Percentiles rank a stretch among this genome's conserved stretches.
Evolutionary conservation across 2,797 vertebrate genomes (phyloP).

Genomic region (Rhabdomys pumilio): DNA sequence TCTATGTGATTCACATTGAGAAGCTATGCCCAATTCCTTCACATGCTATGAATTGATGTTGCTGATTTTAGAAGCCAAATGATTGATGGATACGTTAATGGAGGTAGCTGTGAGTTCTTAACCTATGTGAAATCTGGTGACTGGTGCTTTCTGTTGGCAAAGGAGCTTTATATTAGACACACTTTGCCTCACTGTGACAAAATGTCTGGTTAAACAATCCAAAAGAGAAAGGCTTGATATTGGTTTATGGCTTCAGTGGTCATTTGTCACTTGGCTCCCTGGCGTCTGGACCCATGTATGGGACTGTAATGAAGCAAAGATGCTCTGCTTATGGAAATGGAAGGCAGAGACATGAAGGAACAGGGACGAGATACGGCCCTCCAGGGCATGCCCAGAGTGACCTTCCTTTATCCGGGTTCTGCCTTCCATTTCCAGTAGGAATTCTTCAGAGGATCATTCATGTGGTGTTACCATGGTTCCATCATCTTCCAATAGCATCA

Average conservation of each 20-base stretch:
- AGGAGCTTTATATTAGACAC: not conserved
- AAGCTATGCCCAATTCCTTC: not conserved
- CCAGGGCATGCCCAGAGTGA: not conserved
- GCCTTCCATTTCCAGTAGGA: too few species aligned
- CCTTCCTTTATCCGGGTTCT: not conserved
- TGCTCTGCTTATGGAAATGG: too few species aligned
- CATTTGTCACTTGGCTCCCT: not conserved
- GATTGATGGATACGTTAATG: not conserved
- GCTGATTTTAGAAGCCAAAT: constrained; percentile 4
- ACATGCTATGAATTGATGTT: not conserved
- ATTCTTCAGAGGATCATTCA: not conserved
- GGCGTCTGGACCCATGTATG: too few species aligned
- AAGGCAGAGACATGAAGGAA: not conserved
- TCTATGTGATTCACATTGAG: not conserved
- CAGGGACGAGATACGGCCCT: not conserved
- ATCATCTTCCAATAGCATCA: not conserved
- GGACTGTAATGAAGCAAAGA: not conserved
- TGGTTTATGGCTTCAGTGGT: not conserved
- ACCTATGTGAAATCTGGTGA: not conserved
- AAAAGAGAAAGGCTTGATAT: not conserved
- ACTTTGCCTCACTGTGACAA: not conserved
- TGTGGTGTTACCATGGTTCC: not conserved
- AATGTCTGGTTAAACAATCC: not conserved
- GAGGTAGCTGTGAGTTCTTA: not conserved
- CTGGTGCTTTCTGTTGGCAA: not conserved